Base-by-base conservation (phyloP, 2,888 invertebrate species). In the Clivina fossor region DNA sequence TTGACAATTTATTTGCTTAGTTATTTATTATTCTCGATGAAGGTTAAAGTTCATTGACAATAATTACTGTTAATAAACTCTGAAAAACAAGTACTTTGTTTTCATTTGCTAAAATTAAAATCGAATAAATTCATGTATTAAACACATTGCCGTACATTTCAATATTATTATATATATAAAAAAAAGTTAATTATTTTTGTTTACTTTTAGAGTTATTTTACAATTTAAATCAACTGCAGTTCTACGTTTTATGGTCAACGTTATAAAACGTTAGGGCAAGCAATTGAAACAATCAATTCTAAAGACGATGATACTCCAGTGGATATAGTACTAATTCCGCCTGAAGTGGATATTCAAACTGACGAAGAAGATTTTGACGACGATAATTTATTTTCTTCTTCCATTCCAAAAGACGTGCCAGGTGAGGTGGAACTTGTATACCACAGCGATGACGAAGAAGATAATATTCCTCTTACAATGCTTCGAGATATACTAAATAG, bases 241-340 rank as follows among this genome's bases (percentile, higher is more conserved):
- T 41, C 24, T 11, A 22, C 9, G 3, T 41, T 41, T 15, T 41
- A 22, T 41, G 24, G 41, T 22, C 9, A 7, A 41, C 9, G 41
- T 11, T 41, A 41, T 41, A 2, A 11, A 11, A 41, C 11, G 13
- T 22, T 41, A n/a, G 41, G 15, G 15, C 2, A 9, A 3, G 41
- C 41, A 11, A 22, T 41, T 41, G 20, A 41, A 40, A 11, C 26
- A 26, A 26, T 26, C 26, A 26, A 32, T n/a, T 32, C n/a, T 3
- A 4, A 40, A 4, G 9, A 40, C 11, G 40, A 40, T 9, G 5
- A 5, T 40, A 5, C 9, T 40, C 5, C 40, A 40, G 3, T 13
- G 22, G 47, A 47, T 47, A 30, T 33, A 15, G 33, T 47, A 15
- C 4, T 47, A 20, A 13, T 47, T 9, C 32, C 47, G 4, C 47